Conservation (phyloP, 2,888 invertebrate species). For the Pteria penguin region DNA sequence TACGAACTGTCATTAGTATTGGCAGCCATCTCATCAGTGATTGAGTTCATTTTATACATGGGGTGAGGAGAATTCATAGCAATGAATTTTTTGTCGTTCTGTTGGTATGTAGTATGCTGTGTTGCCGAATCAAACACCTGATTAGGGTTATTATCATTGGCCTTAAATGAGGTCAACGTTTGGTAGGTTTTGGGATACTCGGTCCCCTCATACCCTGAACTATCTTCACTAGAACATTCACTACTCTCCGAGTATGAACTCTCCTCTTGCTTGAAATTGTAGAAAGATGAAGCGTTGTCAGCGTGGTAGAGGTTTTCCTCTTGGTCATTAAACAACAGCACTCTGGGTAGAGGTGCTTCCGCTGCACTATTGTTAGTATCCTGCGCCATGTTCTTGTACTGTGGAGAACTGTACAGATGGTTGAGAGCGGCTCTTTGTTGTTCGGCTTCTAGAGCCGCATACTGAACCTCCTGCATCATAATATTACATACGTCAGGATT, state of each 20-base stretch:
- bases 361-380: constrained; percentile 32
- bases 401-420: constrained; percentile 44
- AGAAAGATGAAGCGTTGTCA: constrained; percentile 70
- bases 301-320: constrained; percentile 69
- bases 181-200: constrained; percentile 66
- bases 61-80: constrained; percentile 82
- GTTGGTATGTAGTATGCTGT: constrained; percentile 24
- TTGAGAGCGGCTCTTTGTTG: constrained; percentile 57
- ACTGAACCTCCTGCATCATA: constrained; percentile 77
- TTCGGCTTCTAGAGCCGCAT: constrained; percentile 60
- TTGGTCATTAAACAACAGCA: constrained; percentile 73
- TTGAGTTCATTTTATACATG: constrained; percentile 86
- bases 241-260: constrained; percentile 79
- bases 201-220: constrained; percentile 43
- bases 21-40: constrained; percentile 83
- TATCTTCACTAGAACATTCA: constrained; percentile 77
- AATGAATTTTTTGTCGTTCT: constrained; percentile 41
- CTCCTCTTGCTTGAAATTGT: constrained; percentile 75
- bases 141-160: constrained; percentile 44
- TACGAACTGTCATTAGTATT: constrained; percentile 45
- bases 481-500: constrained; percentile 76
- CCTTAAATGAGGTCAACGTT: constrained; percentile 42
- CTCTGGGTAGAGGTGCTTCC: constrained; percentile 18
- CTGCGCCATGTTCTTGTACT: constrained; percentile 46
- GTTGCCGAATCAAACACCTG: constrained; percentile 41